A percentile compares a stretch with the other conserved stretches of the same genome.
These are phyloP conservation scores for Heliconius cydno DNA, from an alignment of 2,888 invertebrate species.

Conservation along the genomic window DNA sequence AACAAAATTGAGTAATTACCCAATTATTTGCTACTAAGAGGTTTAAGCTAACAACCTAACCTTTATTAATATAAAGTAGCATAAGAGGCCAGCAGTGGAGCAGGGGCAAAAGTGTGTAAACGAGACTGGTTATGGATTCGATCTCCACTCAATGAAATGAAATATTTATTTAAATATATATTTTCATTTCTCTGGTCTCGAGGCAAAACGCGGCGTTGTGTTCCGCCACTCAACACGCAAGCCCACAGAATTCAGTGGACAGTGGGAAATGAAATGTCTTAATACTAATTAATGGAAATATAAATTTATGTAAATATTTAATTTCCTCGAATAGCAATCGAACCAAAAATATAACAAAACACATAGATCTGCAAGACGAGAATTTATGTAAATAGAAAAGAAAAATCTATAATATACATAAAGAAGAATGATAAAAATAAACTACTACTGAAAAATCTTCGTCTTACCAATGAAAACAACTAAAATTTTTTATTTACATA, in stretches of 20 bases:
- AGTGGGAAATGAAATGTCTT: not conserved
- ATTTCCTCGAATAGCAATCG: too few species aligned
- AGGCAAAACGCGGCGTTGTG: not conserved
- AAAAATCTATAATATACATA: too few species aligned
- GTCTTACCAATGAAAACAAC: too few species aligned
- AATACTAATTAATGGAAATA: not conserved
- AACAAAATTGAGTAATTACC: slow-evolving; percentile 29
- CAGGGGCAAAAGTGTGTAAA: not conserved
- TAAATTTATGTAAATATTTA: too few species aligned
- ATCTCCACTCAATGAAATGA: not conserved
- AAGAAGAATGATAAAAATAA: too few species aligned
- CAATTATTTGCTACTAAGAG: slow-evolving; percentile 29
- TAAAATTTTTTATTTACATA: too few species aligned
- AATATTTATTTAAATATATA: not conserved
- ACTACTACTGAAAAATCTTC: too few species aligned
- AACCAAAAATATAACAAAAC: too few species aligned
- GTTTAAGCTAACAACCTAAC: not conserved
- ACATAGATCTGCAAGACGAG: too few species aligned
- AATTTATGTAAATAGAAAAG: too few species aligned
- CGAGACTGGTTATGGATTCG: not conserved
- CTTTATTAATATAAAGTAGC: too few species aligned
- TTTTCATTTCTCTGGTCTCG: not conserved
- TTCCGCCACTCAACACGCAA: not conserved
- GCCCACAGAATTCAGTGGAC: not conserved
- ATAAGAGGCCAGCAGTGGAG: not conserved